phyloP scores from a whole-genome alignment of 1,140 invertebrate genomes.

The Orchesella cincta region DNA sequence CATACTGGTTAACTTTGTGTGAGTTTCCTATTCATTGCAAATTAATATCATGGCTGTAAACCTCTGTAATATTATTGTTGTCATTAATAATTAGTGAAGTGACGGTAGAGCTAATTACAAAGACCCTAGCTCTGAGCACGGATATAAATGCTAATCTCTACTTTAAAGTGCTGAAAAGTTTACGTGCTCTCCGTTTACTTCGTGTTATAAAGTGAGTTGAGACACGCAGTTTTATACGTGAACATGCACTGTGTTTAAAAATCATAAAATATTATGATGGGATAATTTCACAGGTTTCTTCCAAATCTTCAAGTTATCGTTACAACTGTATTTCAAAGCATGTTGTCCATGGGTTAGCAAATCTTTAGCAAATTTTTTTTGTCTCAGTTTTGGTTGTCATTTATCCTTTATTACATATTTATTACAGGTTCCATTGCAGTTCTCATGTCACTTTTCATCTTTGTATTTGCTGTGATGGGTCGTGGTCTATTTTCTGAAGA shows the following conservation, averaged over 20 bases:
- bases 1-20: slow-evolving; percentile 50
- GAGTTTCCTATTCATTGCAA: not conserved
- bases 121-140: slow-evolving; percentile 36
- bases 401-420: not conserved
- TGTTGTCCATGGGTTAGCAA: slow-evolving; percentile 49
- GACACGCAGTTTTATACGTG: too few relatives aligned
- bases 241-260: too few relatives aligned
- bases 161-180: slow-evolving; percentile 51
- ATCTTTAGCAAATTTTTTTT: not conserved
- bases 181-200: slow-evolving; percentile 53
- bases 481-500: slow-evolving; percentile 51
- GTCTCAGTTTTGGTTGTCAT: not conserved
- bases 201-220: slow-evolving; percentile 47
- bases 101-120: slow-evolving; percentile 45
- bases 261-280: too few relatives aligned
- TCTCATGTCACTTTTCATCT: slow-evolving; percentile 53
- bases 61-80: not conserved
- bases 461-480: slow-evolving; percentile 54
- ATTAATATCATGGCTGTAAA: slow-evolving; percentile 1
- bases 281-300: too few relatives aligned
- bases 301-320: slow-evolving; percentile 54
- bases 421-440: slow-evolving; percentile 51
- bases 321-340: slow-evolving; percentile 52
- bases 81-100: slow-evolving; percentile 37
- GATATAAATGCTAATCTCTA: slow-evolving; percentile 49